Evolutionary conservation across 2,888 invertebrate species (phyloP), one percentile per base, ranked within the genome.

Genomic region (Cataglyphis altisquamis): DNA sequence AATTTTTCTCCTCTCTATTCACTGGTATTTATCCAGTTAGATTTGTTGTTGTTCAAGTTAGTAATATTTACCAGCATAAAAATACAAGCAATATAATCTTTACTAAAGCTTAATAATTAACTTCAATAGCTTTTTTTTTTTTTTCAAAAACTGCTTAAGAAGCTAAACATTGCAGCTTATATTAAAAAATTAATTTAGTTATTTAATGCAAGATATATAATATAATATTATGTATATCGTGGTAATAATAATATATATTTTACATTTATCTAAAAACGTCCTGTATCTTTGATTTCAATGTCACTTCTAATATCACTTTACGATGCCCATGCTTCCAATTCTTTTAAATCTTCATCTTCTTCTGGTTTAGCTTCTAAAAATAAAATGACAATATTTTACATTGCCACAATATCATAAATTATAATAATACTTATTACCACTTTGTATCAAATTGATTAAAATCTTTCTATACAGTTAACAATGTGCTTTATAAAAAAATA

Each of bases 281-380:
- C 81, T 85, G 72, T 36, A 82, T 72, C 83, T 87, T 86, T 83
- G 70, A 77, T 87, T 89, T 84, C 84, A 82, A 86, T 80, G 84
- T 82, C 39, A 67, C 41, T 70, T 83, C 77, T 64, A 55, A 52
- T 77, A 85, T 67, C 80, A 81, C 57, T 87, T 96, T 97, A 97
- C 91, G 97, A 96, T 84, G 97, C 97, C 97, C 97, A 97, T 39
- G 96, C 96, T 93, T 97, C 96, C 84, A 97, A 95, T 95, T 97
- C 97, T 94, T 97, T 97, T 96, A 97, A 96, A 90, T 97, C 97
- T 75, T 97, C 97, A 91, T 97, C 97, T 87, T 97, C 96, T 89
- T 97, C 97, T 90, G 95, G 94, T 95, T 95, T 95, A 77, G 93
- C 85, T 95, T 96, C 95, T 95, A 96, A 88, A 94, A 95, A 92